Base-by-base conservation (phyloP, 2,888 invertebrate species). In the Galerucella pusilla region DNA sequence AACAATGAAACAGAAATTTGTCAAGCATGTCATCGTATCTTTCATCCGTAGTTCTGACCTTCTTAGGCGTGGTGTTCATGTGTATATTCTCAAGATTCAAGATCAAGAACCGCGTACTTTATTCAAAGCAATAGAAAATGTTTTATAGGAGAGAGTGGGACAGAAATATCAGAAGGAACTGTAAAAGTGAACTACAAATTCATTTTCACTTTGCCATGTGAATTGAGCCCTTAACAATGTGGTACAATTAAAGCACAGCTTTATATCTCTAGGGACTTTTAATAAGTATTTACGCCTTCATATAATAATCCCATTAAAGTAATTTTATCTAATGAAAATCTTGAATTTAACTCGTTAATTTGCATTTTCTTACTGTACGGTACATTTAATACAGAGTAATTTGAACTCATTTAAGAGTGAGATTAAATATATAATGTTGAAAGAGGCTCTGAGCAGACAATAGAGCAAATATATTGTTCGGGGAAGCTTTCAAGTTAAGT, bases 71-170 rank as follows among this genome's bases (percentile, higher is more conserved):
- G 73, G 65, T 66, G 66, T 28, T 5, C 14, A 28, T 28, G 65
- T 66, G 66, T 28, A 10, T 64, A 60, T 60, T 11, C 52, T 61
- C 57, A 57, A 20, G 60, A 61, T 70, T 66, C 74, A 74, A 74
- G 77, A 77, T 77, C 77, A 77, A 75, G 77, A 77, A 75, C 77
- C 74, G 66, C 49, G 67, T 49, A 46, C 63, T 28, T 70, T 46
- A 65, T 63, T 73, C 75, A 57, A 70, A 67, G 75, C 67, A 73
- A 73, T 73, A 61, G 65, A 68, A 68, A 64, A 49, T 25, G 12
- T 63, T 28, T 49, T 54, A 9, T 52, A 20, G 45, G 45, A 71
- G 16, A 57, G 71, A 75, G 14, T 46, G 46, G 75, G 45, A 25
- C 61, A 60, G 28, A 12, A 52, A n/a, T 52, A 16, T 20, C 9